Base-by-base conservation (phyloP, 1,140 invertebrate genomes). In the Meloidogyne floridensis region DNA sequence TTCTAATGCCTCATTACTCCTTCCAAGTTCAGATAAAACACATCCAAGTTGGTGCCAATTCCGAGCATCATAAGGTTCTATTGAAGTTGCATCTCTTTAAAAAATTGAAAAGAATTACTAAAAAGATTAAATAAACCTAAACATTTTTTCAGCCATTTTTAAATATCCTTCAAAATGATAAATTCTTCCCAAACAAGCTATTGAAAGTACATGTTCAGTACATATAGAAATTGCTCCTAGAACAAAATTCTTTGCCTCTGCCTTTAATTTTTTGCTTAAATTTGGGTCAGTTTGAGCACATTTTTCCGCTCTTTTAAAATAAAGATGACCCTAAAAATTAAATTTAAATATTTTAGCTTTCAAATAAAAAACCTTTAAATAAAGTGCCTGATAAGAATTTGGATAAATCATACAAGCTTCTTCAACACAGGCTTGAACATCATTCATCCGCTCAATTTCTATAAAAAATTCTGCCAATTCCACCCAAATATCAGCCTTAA, bases 401-500 rank as follows among this genome's bases (percentile, higher is more conserved):
- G 89, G 89, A 71, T 89, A 90, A 59, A 87, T 72, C 20, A 72
- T 76, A 53, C 85, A 87, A 4, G 87, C 88, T 82, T 90, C 88
- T 75, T 89, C 89, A 13, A 89, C 87, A 72, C 89, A 90, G 43
- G 81, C 72, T 20, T 87, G 86, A 0, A 89, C 77, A 51, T 89
- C 88, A 8, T 76, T 43, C 32, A 85, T 77, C 13, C 83, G 81
- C n/a, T 87, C 83, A 15, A 81, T 74, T 51, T 86, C 86, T n/a
- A 89, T 70, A 59, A 90, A 89, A 47, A 89, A 82, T 70, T 89
- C 89, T 5, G 88, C 89, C 15, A 89, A 77, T 72, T 88, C 87
- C 56, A 89, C 84, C 88, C 88, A 89, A 32, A 89, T 87, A 53
- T 89, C 87, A 6, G 88, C 87, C 81, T 90, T 51, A 42, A 89